A percentile compares a stretch with the other conserved stretches of the same genome.
phyloP scores from a whole-genome alignment of 2,888 invertebrate genomes.

The Drosophila mulleri region DNA sequence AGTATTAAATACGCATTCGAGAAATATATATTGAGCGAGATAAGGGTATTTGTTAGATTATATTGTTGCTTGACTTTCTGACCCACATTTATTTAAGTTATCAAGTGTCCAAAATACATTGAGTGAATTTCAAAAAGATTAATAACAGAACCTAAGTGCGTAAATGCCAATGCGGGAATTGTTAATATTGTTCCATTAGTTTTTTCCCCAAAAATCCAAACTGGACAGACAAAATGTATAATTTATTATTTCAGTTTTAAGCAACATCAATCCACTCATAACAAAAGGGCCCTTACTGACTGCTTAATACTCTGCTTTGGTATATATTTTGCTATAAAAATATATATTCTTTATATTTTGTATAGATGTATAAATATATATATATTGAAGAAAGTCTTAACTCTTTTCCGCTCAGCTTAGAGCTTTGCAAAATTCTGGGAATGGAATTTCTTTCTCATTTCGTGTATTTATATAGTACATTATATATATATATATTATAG shows the following conservation, averaged over 20 bases:
- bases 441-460: not conserved
- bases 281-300: not conserved
- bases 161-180: not conserved
- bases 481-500: not conserved
- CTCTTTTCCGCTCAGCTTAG: too few species aligned
- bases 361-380: too few species aligned
- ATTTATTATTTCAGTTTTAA: not conserved
- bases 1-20: not conserved
- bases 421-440: not conserved
- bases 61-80: slow-evolving; percentile 44
- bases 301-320: not conserved
- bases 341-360: not conserved
- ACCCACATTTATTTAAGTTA: slow-evolving; percentile 35
- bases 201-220: not conserved
- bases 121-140: slow-evolving; percentile 4
- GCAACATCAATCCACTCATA: not conserved
- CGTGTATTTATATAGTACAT: too few species aligned
- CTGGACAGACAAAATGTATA: not conserved
- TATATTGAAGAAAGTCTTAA: too few species aligned
- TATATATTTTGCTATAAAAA: not conserved
- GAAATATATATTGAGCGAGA: slow-evolving; percentile 24
- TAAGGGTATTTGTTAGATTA: slow-evolving; percentile 41
- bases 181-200: not conserved
- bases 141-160: not conserved
- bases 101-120: slow-evolving; percentile 2